A percentile compares a stretch with the other conserved stretches of the same genome.
These are phyloP conservation scores for Hypotaenidia philippensis DNA, from an alignment of 2,797 vertebrate genomes.

Conservation along the genomic window DNA sequence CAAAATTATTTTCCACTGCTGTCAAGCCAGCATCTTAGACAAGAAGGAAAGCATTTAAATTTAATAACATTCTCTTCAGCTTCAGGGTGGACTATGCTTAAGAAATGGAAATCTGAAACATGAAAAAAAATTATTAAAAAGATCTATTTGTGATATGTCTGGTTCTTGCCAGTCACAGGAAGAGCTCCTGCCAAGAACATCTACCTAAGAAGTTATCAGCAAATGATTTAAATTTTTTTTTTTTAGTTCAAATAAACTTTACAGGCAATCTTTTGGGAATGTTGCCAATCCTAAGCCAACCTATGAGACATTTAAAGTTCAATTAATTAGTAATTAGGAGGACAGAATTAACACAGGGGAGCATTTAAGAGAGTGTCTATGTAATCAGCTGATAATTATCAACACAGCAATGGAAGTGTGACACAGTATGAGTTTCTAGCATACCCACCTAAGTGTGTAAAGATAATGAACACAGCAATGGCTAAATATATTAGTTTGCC, in stretches of 20 bases:
- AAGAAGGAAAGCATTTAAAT: constrained; percentile 7
- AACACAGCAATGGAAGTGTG: constrained; percentile 3
- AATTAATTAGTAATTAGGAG: constrained; percentile 52
- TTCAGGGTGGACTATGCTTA: neutral
- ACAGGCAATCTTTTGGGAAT: neutral
- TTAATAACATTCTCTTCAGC: neutral
- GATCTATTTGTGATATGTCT: neutral
- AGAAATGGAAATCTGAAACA: constrained; percentile 2
- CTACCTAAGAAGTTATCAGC: neutral
- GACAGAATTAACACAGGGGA: constrained; percentile 31
- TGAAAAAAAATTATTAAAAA: neutral
- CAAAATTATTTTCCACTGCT: neutral
- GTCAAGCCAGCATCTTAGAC: neutral
- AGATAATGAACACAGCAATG: neutral
- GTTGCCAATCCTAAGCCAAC: constrained; percentile 22
- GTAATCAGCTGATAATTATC: constrained; percentile 40
- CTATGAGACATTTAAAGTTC: constrained; percentile 26
- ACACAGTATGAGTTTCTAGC: neutral
- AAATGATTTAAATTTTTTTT: neutral
- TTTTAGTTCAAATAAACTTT: constrained; percentile 17
- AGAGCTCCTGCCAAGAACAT: neutral
- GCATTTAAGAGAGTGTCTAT: constrained; percentile 12
- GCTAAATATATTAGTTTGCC: neutral
- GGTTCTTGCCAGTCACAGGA: neutral
- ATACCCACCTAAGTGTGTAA: neutral